Percentiles rank a stretch among this genome's conserved stretches.
Conservation (phyloP, 1,140 invertebrate species). For the Drosophila obscura region DNA sequence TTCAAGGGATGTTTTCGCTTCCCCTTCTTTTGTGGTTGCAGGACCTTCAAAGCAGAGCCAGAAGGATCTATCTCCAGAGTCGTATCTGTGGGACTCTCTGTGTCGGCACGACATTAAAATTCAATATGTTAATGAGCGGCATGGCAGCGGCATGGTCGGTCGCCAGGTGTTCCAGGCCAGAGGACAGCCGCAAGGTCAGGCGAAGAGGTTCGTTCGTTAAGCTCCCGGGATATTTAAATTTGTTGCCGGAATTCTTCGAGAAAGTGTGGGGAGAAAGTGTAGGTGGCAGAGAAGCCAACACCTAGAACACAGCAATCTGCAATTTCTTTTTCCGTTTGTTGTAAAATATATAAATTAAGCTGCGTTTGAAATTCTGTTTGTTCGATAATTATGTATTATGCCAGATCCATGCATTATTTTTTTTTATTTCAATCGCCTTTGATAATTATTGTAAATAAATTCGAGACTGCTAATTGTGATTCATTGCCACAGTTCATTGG, state of each 20-base stretch:
- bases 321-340: too few species aligned
- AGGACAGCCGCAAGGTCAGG: slow-evolving; percentile 59
- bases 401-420: slow-evolving; percentile 23
- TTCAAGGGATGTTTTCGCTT: slow-evolving; percentile 54
- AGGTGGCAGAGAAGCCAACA: too few species aligned
- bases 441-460: slow-evolving; percentile 44
- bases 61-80: slow-evolving; percentile 1
- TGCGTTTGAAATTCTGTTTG: slow-evolving; percentile 46
- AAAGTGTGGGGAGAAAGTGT: too few species aligned
- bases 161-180: slow-evolving; percentile 48
- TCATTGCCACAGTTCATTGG: slow-evolving; percentile 60
- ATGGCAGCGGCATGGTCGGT: slow-evolving; percentile 21
- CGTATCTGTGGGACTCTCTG: slow-evolving; percentile 8
- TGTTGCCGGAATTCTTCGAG: slow-evolving; percentile 24
- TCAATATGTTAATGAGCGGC: slow-evolving; percentile 74
- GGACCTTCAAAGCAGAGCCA: background rate
- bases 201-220: slow-evolving; percentile 32
- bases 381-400: slow-evolving; percentile 32
- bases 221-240: slow-evolving; percentile 44
- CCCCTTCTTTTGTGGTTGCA: slow-evolving; percentile 26
- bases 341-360: slow-evolving; percentile 1
- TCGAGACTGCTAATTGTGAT: slow-evolving; percentile 56
- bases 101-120: slow-evolving; percentile 70
- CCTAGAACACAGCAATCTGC: too few species aligned
- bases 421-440: slow-evolving; percentile 2